phyloP scores from a whole-genome alignment of 2,113 vertebrate species.

The Xenotilapia leptura region DNA sequence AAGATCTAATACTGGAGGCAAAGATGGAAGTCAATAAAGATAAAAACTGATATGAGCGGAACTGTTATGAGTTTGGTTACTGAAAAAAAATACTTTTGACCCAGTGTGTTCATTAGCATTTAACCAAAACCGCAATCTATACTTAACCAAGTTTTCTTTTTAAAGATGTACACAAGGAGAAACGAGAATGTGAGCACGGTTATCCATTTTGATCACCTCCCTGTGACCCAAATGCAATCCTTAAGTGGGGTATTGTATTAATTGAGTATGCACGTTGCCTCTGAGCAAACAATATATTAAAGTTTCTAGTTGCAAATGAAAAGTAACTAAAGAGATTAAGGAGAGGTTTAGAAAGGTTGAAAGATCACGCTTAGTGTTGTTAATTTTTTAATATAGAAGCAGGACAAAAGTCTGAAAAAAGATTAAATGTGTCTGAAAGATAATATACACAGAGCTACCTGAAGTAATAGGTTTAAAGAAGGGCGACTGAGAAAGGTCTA shows the following conservation, averaged over 20 bases:
- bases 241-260: neutral
- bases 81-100: neutral
- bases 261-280: neutral
- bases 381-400: neutral
- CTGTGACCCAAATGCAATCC: neutral
- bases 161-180: neutral
- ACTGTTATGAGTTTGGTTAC: neutral
- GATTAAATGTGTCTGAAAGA: neutral
- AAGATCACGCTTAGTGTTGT: neutral
- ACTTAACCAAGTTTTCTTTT: neutral
- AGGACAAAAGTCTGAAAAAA: neutral
- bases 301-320: neutral
- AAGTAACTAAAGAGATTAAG: neutral
- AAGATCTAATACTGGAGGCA: neutral
- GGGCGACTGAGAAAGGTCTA: neutral
- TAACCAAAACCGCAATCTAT: neutral
- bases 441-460: neutral
- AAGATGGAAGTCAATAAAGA: neutral
- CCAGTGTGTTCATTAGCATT: neutral
- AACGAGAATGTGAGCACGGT: neutral
- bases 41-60: neutral
- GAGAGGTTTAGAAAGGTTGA: neutral
- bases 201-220: neutral
- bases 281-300: neutral
- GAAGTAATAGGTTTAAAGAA: neutral